Conservation (phyloP, 2,113 vertebrate genomes). For the Hydropotes inermis region DNA sequence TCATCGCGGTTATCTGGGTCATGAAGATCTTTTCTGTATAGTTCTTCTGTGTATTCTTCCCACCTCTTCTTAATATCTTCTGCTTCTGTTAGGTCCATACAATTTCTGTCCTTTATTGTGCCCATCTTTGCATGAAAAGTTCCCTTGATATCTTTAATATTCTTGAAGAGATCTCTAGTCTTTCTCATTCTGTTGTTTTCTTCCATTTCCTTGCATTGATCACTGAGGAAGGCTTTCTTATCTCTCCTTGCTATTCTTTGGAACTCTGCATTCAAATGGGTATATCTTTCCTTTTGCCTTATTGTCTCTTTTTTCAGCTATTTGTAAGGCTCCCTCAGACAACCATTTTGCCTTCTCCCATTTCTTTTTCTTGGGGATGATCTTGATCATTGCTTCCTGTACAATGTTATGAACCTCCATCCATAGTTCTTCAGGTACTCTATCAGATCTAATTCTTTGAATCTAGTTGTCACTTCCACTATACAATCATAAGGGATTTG, state of each 20-base stretch:
- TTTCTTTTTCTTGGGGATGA: background rate
- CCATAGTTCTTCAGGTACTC: background rate
- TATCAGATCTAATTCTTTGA: background rate
- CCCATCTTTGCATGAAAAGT: background rate
- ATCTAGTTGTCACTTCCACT: background rate
- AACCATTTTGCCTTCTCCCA: background rate
- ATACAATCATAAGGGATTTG: background rate
- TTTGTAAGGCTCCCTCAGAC: background rate
- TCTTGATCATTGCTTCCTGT: background rate
- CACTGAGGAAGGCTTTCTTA: background rate
- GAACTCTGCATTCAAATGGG: background rate
- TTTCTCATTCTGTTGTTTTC: background rate
- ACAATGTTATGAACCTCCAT: background rate
- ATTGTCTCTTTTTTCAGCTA: background rate
- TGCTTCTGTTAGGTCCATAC: background rate
- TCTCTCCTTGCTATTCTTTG: background rate
- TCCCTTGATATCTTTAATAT: background rate
- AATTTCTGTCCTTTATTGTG: background rate
- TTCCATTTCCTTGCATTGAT: background rate
- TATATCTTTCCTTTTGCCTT: background rate
- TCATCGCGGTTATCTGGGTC: accelerated
- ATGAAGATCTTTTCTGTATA: background rate
- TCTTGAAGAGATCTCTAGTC: background rate
- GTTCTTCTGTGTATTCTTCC: background rate
- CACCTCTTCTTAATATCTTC: background rate